Conservation (phyloP, 1,140 invertebrate genomes). For the Daktulosphaira vitifoliae region DNA sequence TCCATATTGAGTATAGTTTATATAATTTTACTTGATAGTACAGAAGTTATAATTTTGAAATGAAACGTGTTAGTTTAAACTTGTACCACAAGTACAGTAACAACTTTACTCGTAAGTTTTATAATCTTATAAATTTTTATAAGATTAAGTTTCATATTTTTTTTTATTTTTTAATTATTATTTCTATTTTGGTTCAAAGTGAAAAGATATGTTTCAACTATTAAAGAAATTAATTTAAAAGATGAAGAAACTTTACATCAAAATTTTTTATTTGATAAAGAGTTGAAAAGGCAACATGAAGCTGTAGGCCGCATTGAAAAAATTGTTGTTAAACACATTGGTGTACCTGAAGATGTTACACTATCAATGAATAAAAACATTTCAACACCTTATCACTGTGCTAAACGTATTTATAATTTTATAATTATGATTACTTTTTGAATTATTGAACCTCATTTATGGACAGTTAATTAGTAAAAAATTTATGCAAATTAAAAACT, state of each 20-base stretch:
- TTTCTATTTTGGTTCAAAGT: too few relatives aligned
- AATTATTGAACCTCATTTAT: background rate
- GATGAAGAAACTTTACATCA: slow-evolving; percentile 31
- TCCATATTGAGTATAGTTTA: too few relatives aligned
- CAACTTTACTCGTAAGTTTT: background rate
- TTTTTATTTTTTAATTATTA: background rate
- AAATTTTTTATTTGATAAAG: slow-evolving; percentile 67
- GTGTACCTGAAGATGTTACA: slow-evolving; percentile 59
- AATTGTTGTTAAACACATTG: slow-evolving; percentile 74
- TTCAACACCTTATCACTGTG: slow-evolving; percentile 87
- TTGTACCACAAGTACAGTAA: background rate
- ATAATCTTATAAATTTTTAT: background rate
- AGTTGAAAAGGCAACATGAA: slow-evolving; percentile 61
- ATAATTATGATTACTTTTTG: slow-evolving; percentile 38
- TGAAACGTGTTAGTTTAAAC: slow-evolving; percentile 7
- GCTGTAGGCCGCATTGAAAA: slow-evolving; percentile 79
- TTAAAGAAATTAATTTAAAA: background rate
- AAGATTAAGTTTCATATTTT: background rate
- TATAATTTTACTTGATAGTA: too few relatives aligned
- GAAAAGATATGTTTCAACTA: background rate
- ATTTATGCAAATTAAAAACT: background rate
- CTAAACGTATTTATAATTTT: slow-evolving; percentile 57
- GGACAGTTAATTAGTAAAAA: background rate
- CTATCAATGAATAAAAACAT: slow-evolving; percentile 86
- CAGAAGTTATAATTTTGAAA: background rate